Evolutionary conservation across 2,113 vertebrate genomes (phyloP), one percentile per base, ranked within the genome.

Genomic region (Sardina pilchardus): DNA sequence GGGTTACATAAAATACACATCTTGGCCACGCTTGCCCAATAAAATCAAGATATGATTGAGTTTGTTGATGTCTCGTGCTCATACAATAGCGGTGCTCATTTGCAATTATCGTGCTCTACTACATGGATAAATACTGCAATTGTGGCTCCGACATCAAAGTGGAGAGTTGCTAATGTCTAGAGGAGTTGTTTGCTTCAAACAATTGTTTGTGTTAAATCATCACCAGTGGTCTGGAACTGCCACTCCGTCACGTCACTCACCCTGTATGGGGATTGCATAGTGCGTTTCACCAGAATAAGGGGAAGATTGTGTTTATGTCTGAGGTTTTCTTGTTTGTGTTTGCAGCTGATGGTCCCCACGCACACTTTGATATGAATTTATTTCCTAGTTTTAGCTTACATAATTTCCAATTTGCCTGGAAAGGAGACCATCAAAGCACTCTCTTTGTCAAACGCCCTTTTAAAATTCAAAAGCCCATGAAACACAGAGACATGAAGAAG

Each of bases 301-400:
- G 3, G 30, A 30, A 78, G 71, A 78, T 78, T 78, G 71, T 78
- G 71, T 78, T 78, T 78, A 78, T 78, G 30, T 78, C 71, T 78
- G 71, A 39, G 71, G 71, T 12, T 36, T 36, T 39, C 34, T 78
- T 78, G 71, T 78, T 78, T 78, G 71, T 78, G 71, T 78, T 34
- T 78, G 71, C 26, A 78, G 71, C 71, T 78, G 71, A 78, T 78
- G 34, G 71, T 78, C 71, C 71, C 71, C 34, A 78, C 71, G n/a
- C n/a, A 78, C 71, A 78, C 71, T 78, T 78, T 78, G 71, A 78
- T 78, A 78, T 78, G 30, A 78, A 78, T 78, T 78, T 78, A 78
- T 78, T 30, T 78, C 71, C 30, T 78, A 36, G 71, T 34, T 34
- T 34, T 36, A 78, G 71, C 34, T 78, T 36, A 78, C 34, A 36